phyloP scores from a whole-genome alignment of 2,113 vertebrate genomes.

The Podocnemis expansa region DNA sequence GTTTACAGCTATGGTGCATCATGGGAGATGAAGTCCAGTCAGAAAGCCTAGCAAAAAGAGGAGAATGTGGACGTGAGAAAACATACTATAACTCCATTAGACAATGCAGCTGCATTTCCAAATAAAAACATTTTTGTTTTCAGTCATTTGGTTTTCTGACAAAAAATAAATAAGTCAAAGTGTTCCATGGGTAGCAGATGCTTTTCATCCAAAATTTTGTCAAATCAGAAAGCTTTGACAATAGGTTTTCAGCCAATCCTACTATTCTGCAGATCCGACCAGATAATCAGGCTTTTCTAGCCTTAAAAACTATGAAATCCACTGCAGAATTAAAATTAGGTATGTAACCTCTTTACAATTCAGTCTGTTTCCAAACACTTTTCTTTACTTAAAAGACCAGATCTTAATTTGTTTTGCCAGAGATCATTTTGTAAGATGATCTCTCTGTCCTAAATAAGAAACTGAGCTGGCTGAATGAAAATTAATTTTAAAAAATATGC shows the following conservation, averaged over 20 bases:
- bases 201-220: too few species aligned
- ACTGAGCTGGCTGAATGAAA: background rate
- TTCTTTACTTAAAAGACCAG: background rate
- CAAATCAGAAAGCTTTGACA: background rate
- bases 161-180: too few species aligned
- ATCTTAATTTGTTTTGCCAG: background rate
- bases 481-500: background rate
- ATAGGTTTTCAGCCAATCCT: background rate
- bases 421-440: background rate
- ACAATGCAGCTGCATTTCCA: background rate
- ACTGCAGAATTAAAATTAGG: background rate
- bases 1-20: background rate
- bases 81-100: background rate
- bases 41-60: background rate
- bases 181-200: too few species aligned
- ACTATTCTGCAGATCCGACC: background rate
- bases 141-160: background rate
- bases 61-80: background rate
- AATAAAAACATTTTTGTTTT: background rate
- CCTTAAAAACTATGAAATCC: background rate
- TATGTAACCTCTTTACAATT: background rate
- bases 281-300: too few species aligned
- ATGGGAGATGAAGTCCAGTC: background rate
- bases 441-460: background rate
- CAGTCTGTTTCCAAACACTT: background rate